Evolutionary conservation across 2,797 vertebrate genomes (phyloP).

Genomic region (Sandelia bainsii): DNA sequence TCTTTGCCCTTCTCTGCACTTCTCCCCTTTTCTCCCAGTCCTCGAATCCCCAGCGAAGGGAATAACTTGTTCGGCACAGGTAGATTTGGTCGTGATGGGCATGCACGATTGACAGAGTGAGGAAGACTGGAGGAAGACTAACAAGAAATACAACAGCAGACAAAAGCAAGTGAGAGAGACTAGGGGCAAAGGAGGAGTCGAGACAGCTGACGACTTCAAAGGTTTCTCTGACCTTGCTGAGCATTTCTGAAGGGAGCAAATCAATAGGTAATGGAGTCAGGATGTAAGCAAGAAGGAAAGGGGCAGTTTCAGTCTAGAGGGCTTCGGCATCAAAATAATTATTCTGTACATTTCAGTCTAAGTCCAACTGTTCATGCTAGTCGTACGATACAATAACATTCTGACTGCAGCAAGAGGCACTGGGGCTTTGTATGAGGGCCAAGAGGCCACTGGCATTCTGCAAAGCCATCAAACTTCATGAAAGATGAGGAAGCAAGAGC

Average conservation of each 20-base stretch:
- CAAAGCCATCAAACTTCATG: conserved; percentile 39
- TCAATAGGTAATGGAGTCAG: conserved; percentile 81
- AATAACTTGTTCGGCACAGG: conserved; percentile 63
- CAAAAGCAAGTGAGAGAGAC: conserved; percentile 24
- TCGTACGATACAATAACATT: conserved; percentile 42
- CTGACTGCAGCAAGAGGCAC: conserved; percentile 11
- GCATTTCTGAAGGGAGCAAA: conserved; percentile 74
- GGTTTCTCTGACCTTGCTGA: conserved; percentile 77
- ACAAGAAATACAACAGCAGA: conserved; percentile 56
- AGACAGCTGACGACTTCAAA: conserved; percentile 71
- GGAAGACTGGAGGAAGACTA: conserved; percentile 47
- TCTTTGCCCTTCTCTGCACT: conserved; percentile 37
- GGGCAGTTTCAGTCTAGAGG: conserved; percentile 52
- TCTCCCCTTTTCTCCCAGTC: conserved; percentile 38
- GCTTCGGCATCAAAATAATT: conserved; percentile 68
- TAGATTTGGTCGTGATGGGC: conserved; percentile 57
- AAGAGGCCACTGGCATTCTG: conserved; percentile 16
- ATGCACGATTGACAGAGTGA: conserved; percentile 68
- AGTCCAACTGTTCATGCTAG: conserved; percentile 6
- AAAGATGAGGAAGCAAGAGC: conserved; percentile 10
- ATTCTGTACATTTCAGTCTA: conserved; percentile 58
- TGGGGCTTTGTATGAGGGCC: conserved; percentile 14
- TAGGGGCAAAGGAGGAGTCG: conserved; percentile 29
- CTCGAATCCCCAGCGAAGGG: conserved; percentile 52
- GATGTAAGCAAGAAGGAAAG: conserved; percentile 73